phyloP scores from a whole-genome alignment of 2,888 invertebrate species.

The Crossocerus cetratus region DNA sequence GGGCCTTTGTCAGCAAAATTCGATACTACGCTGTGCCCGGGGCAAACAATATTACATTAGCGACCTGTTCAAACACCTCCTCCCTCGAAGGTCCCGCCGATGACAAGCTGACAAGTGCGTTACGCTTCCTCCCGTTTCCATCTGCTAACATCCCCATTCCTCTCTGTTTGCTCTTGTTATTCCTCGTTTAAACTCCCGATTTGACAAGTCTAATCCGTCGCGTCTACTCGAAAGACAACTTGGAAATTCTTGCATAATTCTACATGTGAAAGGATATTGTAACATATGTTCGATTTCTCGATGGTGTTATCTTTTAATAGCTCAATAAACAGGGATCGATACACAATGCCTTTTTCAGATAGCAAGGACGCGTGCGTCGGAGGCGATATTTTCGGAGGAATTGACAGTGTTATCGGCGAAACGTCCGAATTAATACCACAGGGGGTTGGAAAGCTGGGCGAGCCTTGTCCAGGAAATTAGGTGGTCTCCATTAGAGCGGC shows the following conservation, averaged over 20 bases:
- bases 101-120: slow-evolving; percentile 53
- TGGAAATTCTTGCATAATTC: no score
- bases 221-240: no score
- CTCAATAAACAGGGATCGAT: no score
- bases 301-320: no score
- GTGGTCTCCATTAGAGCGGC: slow-evolving; percentile 43
- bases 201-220: no score
- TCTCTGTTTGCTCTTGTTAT: slow-evolving; percentile 34
- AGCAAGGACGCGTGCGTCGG: not conserved
- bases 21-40: slow-evolving; percentile 56
- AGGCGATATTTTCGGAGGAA: slow-evolving; percentile 7
- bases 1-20: slow-evolving; percentile 50
- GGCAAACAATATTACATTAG: slow-evolving; percentile 74
- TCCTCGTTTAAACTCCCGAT: no score
- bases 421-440: slow-evolving; percentile 34
- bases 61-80: slow-evolving; percentile 68
- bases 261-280: no score
- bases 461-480: slow-evolving; percentile 40
- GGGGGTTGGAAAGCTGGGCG: not conserved
- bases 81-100: slow-evolving; percentile 42
- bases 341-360: slow-evolving; percentile 8
- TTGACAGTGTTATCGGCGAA: not conserved
- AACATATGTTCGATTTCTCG: no score
- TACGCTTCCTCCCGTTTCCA: slow-evolving; percentile 50
- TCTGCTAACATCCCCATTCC: slow-evolving; percentile 24